Percentiles rank a stretch among this genome's conserved stretches.
Evolutionary conservation across 1,140 invertebrate species (phyloP).

Genomic region (Drosophila micromelanica): DNA sequence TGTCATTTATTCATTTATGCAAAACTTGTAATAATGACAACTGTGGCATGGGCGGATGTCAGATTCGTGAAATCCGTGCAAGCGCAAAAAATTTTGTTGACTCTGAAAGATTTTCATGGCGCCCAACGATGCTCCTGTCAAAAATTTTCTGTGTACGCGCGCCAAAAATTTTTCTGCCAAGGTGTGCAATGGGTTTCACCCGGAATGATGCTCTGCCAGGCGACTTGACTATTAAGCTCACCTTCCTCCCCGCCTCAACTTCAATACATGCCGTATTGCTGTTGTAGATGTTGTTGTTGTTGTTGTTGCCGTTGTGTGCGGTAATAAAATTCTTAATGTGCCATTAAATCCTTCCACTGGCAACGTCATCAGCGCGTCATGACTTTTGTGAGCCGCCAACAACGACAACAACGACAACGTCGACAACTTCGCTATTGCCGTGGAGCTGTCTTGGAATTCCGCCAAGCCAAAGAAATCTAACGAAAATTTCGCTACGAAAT

Average conservation of each 20-base stretch:
- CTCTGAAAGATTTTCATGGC: slow-evolving; percentile 70
- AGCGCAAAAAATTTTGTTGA: slow-evolving; percentile 68
- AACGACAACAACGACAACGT: slow-evolving; percentile 22
- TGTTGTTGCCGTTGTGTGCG: slow-evolving; percentile 59
- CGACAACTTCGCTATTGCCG: slow-evolving; percentile 26
- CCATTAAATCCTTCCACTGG: slow-evolving; percentile 82
- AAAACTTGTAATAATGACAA: slow-evolving; percentile 82
- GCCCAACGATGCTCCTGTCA: slow-evolving; percentile 60
- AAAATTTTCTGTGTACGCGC: slow-evolving; percentile 76
- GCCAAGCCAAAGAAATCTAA: slow-evolving; percentile 81
- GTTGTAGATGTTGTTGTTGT: not conserved
- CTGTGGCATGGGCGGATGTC: slow-evolving; percentile 16
- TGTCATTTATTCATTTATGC: slow-evolving; percentile 81
- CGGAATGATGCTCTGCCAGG: slow-evolving; percentile 14
- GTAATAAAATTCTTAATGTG: slow-evolving; percentile 83
- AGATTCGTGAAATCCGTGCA: slow-evolving; percentile 56
- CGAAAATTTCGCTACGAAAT: slow-evolving; percentile 80
- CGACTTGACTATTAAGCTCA: slow-evolving; percentile 55
- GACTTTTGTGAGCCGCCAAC: slow-evolving; percentile 71
- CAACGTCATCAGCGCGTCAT: slow-evolving; percentile 81
- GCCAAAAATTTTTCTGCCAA: slow-evolving; percentile 74
- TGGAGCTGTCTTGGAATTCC: slow-evolving; percentile 71
- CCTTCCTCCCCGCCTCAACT: not conserved
- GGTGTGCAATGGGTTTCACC: slow-evolving; percentile 51
- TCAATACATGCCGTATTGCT: slow-evolving; percentile 20